phyloP scores from a whole-genome alignment of 2,113 vertebrate species.

The Lepus americanus region DNA sequence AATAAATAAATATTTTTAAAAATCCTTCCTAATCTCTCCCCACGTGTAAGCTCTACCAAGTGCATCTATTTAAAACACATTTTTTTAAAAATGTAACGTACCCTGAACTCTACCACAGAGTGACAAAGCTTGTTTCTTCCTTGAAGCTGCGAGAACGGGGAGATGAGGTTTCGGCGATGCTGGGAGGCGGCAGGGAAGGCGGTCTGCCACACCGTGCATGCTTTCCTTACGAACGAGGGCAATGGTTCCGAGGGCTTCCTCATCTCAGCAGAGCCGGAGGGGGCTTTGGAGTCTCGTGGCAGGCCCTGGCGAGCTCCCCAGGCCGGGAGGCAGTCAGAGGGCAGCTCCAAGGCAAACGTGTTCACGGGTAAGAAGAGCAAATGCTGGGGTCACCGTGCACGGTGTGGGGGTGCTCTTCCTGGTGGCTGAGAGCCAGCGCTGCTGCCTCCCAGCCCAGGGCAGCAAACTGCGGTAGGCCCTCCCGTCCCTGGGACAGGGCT shows the following conservation, averaged over 20 bases:
- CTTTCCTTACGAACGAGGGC: fast-evolving
- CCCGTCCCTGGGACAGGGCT: no score
- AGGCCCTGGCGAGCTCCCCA: not conserved
- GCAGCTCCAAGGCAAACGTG: not conserved
- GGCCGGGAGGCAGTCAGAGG: not conserved
- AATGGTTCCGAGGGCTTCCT: not conserved
- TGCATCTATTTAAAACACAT: not conserved
- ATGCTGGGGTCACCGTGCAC: fast-evolving
- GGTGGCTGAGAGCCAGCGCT: no score
- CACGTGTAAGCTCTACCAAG: not conserved
- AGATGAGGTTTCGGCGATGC: not conserved
- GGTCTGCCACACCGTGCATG: no score
- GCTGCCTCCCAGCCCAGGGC: no score
- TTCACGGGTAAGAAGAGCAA: no score
- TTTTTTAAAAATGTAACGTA: not conserved
- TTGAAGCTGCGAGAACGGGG: not conserved
- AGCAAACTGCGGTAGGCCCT: no score
- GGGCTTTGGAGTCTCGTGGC: not conserved
- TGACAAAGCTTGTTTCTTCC: not conserved
- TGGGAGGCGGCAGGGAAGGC: no score
- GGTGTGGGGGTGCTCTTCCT: no score
- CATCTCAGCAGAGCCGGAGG: not conserved
- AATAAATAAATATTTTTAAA: no score
- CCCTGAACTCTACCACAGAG: not conserved
- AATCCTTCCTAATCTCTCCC: not conserved